Evolutionary conservation across 1,140 invertebrate genomes (phyloP).

Genomic region (Paraescarpia echinospica): DNA sequence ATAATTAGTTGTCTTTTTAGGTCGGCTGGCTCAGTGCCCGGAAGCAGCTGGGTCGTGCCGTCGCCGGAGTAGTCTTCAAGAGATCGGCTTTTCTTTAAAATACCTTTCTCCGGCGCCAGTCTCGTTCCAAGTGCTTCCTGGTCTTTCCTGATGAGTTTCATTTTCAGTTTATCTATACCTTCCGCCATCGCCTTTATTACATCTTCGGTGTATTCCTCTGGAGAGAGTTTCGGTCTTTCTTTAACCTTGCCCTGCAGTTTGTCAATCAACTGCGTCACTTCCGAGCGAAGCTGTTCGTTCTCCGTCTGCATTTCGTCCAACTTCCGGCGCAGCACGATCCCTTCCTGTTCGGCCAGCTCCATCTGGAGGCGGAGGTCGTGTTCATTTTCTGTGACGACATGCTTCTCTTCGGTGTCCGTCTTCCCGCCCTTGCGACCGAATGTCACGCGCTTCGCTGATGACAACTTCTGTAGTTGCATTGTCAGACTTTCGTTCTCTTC

Average conservation of each 20-base stretch:
- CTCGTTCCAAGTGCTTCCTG: constrained; percentile 58
- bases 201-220: constrained; percentile 23
- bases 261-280: constrained; percentile 25
- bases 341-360: constrained; percentile 86
- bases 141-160: constrained; percentile 81
- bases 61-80: constrained; percentile 50
- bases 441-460: constrained; percentile 51
- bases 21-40: not conserved
- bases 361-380: constrained; percentile 75
- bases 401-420: constrained; percentile 11
- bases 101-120: constrained; percentile 40
- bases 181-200: constrained; percentile 12
- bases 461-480: constrained; percentile 92
- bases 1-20: constrained; percentile 62
- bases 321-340: constrained; percentile 76
- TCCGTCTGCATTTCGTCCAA: constrained; percentile 77
- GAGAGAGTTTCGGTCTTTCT: constrained; percentile 29
- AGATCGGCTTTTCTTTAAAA: constrained; percentile 48
- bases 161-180: constrained; percentile 69
- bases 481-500: constrained; percentile 91
- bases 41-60: constrained; percentile 1
- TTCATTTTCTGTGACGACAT: constrained; percentile 34
- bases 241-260: constrained; percentile 33
- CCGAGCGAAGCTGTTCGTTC: constrained; percentile 24
- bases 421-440: constrained; percentile 17